Evolutionary conservation across 2,888 invertebrate genomes (phyloP).

Genomic region (Acleris literana): DNA sequence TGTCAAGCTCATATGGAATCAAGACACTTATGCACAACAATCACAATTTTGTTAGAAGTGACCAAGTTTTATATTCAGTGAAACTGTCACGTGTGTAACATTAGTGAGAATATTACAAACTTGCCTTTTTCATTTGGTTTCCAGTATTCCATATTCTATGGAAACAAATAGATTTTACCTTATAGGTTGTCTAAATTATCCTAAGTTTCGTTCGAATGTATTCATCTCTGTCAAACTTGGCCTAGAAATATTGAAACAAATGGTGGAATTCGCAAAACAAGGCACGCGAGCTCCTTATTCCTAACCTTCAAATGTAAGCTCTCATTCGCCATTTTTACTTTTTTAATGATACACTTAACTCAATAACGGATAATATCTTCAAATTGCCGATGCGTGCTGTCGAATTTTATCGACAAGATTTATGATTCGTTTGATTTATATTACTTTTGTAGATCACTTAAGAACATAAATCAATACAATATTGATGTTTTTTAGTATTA

Average conservation of each 20-base stretch:
- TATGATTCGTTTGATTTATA: conserved; percentile 32
- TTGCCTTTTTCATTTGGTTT: no score
- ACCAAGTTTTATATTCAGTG: no score
- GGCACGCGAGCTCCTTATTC: conserved; percentile 25
- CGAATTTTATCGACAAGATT: conserved; percentile 32
- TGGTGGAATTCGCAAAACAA: neutral
- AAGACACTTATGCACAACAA: no score
- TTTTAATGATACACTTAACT: conserved; percentile 33
- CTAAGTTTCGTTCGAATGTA: neutral
- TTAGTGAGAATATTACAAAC: no score
- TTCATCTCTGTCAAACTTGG: conserved; percentile 18
- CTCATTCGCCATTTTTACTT: conserved; percentile 22
- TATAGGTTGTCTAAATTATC: conserved; percentile 1
- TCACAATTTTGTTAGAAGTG: no score
- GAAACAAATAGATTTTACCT: neutral
- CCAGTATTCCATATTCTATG: no score
- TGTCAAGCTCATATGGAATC: no score
- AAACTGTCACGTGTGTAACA: no score
- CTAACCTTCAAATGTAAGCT: conserved; percentile 20
- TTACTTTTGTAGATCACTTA: conserved; percentile 30
- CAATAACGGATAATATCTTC: conserved; percentile 32
- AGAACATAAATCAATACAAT: conserved; percentile 28
- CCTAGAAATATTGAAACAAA: conserved; percentile 27
- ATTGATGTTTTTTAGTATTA: conserved; percentile 17
- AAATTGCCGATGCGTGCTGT: conserved; percentile 36